Evolutionary conservation across 2,888 invertebrate species (phyloP).

Genomic region (Tholera decimalis): DNA sequence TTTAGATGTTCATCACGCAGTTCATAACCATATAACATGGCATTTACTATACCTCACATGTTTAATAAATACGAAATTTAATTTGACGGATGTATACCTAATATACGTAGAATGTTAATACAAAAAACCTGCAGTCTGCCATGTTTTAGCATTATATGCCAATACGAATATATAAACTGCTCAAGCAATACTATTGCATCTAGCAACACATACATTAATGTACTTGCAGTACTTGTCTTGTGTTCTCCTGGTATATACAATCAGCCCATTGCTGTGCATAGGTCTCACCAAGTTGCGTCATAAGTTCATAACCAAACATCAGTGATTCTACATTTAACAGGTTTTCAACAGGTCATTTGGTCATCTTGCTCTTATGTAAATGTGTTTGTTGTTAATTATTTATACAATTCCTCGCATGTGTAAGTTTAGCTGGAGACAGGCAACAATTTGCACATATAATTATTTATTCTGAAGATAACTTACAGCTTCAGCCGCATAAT

Average conservation of each 20-base stretch:
- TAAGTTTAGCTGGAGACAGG: background rate
- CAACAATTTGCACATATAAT: background rate
- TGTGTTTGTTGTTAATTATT: constrained; percentile 1
- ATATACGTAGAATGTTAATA: too few relatives aligned
- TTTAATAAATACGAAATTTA: too few relatives aligned
- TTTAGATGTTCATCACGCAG: too few relatives aligned
- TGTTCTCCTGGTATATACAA: constrained; percentile 9
- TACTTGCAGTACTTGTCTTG: background rate
- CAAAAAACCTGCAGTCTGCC: too few relatives aligned
- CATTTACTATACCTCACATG: too few relatives aligned
- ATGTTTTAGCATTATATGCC: too few relatives aligned
- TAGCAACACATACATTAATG: background rate
- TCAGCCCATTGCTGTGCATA: background rate
- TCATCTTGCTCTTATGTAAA: constrained; percentile 14
- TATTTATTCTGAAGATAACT: background rate
- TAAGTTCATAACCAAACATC: constrained; percentile 2
- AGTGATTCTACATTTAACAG: background rate
- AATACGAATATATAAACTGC: too few relatives aligned
- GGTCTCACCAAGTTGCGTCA: background rate
- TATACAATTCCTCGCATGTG: background rate
- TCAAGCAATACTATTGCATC: background rate
- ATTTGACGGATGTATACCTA: too few relatives aligned
- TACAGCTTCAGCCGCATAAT: background rate
- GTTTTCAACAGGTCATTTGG: constrained; percentile 14
- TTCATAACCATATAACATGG: too few relatives aligned